Evolutionary conservation across 2,797 vertebrate genomes (phyloP).

Genomic region (Salmo trutta): DNA sequence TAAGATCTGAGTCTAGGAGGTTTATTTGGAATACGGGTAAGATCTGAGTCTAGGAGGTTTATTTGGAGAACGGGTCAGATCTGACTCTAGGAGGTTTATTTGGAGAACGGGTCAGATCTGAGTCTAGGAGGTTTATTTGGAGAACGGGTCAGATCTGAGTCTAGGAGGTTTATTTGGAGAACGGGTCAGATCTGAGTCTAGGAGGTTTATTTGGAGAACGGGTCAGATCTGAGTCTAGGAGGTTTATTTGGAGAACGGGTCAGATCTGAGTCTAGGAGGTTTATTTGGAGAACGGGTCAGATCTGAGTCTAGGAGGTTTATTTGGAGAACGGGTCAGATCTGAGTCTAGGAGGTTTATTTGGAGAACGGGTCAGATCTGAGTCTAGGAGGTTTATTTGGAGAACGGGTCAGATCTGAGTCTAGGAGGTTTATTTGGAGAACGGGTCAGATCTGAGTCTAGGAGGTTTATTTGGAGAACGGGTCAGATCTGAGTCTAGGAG

Average conservation of each 20-base stretch:
- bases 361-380: neutral
- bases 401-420: slow-evolving; percentile 2
- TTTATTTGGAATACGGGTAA: slow-evolving; percentile 34
- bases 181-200: neutral
- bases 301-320: slow-evolving; percentile 21
- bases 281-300: slow-evolving; percentile 31
- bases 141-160: slow-evolving; percentile 1
- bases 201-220: slow-evolving; percentile 36
- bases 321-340: slow-evolving; percentile 23
- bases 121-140: slow-evolving; percentile 37
- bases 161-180: slow-evolving; percentile 37
- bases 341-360: slow-evolving; percentile 36
- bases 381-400: slow-evolving; percentile 36
- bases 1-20: neutral
- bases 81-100: slow-evolving; percentile 34
- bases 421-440: slow-evolving; percentile 36
- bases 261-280: slow-evolving; percentile 5
- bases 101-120: slow-evolving; percentile 1
- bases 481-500: neutral
- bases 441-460: neutral
- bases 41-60: slow-evolving; percentile 22
- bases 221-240: neutral
- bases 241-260: slow-evolving; percentile 37
- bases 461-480: neutral
- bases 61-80: slow-evolving; percentile 25